Base-by-base conservation (phyloP, 1,140 invertebrate species). In the Mactra quadrangularis region DNA sequence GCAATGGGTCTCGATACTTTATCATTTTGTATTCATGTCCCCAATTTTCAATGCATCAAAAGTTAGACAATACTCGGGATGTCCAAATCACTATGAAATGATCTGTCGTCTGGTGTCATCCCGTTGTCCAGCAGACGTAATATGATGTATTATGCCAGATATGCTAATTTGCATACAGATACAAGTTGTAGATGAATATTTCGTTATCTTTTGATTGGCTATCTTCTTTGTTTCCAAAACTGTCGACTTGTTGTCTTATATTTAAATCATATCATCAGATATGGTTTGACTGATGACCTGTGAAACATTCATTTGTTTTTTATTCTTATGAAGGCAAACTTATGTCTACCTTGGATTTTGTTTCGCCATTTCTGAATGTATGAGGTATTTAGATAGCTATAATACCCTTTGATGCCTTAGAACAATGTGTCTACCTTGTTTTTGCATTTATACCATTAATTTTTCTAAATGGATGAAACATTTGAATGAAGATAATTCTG, bases 61-160 rank as follows among this genome's bases (percentile, higher is more conserved):
- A 60, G n/a, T 64, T 64, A 35, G 50, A 76, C 74, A 76, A 76
- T 76, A n/a, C 55, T 17, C n/a, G n/a, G 38, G 29, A 62, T 53
- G 45, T 60, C 25, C 17, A 31, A 41, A 47, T 38, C 27, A 50
- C 38, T 27, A 31, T 60, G 57, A 62, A 59, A 59, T 41, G 55
- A 57, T 59, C 53, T 31, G 53, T 74, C 52, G 25, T 27, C 17
- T 27, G 38, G n/a, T 74, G 71, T 74, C 71, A 31, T 55, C 35
- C 9, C 45, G 35, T 15, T 74, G 71, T 74, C 71, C 55, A 74
- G 35, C 45, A 60, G 41, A 76, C 35, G 74, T 76, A 76, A 76
- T 76, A 76, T 76, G 55, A 76, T 76, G 74, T 76, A 27, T 76
- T 76, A 60, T 76, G 74, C 74, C 74, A 76, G 74, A 76, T 76